phyloP scores from a whole-genome alignment of 2,113 vertebrate species.

The Chaetodon trifascialis region DNA sequence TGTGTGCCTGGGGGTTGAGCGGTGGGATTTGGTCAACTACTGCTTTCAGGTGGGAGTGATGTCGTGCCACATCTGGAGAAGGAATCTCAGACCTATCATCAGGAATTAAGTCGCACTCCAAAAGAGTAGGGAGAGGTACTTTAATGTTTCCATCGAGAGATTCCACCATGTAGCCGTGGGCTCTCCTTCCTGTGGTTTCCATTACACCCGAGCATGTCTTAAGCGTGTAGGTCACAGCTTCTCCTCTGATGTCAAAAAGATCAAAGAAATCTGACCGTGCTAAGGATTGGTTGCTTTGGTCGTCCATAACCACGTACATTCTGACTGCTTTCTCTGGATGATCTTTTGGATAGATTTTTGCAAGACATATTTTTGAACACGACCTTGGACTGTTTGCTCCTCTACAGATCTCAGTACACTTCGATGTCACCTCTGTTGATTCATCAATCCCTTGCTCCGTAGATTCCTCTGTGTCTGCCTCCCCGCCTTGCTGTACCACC shows the following conservation, averaged over 20 bases:
- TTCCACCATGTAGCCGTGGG: not conserved
- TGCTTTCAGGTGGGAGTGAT: not conserved
- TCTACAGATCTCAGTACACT: no score
- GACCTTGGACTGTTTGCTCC: no score
- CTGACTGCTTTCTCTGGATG: no score
- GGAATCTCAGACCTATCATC: not conserved
- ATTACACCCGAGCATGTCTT: not conserved
- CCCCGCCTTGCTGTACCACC: no score
- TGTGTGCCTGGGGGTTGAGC: not conserved
- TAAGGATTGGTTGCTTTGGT: not conserved
- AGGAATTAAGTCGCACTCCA: conserved; percentile 10
- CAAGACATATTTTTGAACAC: no score
- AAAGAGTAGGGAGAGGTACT: not conserved
- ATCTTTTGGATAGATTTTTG: no score
- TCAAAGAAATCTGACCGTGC: not conserved
- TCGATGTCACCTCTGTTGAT: no score
- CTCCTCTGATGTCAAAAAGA: not conserved
- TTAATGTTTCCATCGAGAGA: no score
- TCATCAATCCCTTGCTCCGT: no score
- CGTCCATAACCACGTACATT: no score
- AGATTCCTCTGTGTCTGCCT: no score
- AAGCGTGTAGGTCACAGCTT: not conserved
- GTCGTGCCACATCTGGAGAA: not conserved
- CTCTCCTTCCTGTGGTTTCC: conserved; percentile 6
- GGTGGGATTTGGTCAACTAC: not conserved